These are phyloP conservation scores for Cyclophora albipunctata DNA, from an alignment of 2,888 invertebrate genomes.

Conservation along the genomic window DNA sequence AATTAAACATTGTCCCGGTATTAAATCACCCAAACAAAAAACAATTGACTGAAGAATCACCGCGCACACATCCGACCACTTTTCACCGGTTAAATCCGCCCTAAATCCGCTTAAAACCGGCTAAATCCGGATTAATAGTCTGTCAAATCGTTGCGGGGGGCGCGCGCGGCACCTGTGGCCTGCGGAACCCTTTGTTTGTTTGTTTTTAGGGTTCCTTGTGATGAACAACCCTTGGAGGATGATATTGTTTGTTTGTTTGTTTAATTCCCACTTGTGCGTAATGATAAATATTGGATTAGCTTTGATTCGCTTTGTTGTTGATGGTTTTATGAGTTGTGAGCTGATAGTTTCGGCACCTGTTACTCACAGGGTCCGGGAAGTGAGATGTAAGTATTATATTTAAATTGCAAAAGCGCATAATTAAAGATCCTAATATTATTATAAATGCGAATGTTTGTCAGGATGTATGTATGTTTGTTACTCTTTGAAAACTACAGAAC, in stretches of 20 bases:
- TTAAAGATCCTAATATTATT: too few relatives aligned
- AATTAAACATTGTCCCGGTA: too few relatives aligned
- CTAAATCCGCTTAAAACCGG: conserved; percentile 51
- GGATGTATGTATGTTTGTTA: too few relatives aligned
- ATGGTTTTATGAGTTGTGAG: background rate
- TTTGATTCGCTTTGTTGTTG: background rate
- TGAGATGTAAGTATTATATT: too few relatives aligned
- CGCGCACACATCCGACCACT: conserved; percentile 24
- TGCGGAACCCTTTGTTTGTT: conserved; percentile 3
- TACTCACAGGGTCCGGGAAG: too few relatives aligned
- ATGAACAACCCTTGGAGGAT: background rate
- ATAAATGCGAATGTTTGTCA: too few relatives aligned
- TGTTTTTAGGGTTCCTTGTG: background rate
- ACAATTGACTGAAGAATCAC: too few relatives aligned
- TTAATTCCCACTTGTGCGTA: conserved; percentile 15
- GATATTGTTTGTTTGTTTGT: conserved; percentile 1
- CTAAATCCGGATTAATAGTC: conserved; percentile 72
- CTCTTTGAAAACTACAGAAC: too few relatives aligned
- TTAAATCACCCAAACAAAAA: too few relatives aligned
- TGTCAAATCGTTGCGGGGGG: conserved; percentile 67
- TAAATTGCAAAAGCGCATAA: too few relatives aligned
- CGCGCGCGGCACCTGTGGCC: conserved; percentile 53
- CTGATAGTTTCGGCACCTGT: too few relatives aligned
- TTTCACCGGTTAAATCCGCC: conserved; percentile 49
- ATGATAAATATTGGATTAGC: conserved; percentile 15